These are phyloP conservation scores for Bothrops jararaca DNA, from an alignment of 2,113 vertebrate species.

Conservation along the genomic window DNA sequence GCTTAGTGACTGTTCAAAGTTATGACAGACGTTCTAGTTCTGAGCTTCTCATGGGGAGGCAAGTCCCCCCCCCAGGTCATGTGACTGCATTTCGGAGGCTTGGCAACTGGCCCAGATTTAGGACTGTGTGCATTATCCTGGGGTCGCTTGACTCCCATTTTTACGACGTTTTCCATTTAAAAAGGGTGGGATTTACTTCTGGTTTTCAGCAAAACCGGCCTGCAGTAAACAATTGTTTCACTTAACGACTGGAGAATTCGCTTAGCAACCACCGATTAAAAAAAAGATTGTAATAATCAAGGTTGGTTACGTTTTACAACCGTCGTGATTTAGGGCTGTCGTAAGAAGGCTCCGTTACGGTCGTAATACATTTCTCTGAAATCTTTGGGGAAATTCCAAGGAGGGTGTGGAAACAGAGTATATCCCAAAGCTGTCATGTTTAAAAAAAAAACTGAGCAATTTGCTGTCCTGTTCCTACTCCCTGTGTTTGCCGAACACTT, in stretches of 20 bases:
- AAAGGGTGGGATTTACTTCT: background rate
- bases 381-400: background rate
- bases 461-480: background rate
- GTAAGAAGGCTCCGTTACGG: background rate
- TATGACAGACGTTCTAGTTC: too few relatives aligned
- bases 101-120: too few relatives aligned
- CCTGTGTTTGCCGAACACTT: background rate
- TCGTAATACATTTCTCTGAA: background rate
- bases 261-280: too few relatives aligned
- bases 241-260: too few relatives aligned
- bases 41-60: too few relatives aligned
- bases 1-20: too few relatives aligned
- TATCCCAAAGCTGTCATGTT: background rate
- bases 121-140: too few relatives aligned
- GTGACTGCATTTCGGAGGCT: too few relatives aligned
- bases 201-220: background rate
- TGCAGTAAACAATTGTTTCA: too few relatives aligned
- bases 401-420: background rate
- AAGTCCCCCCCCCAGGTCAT: too few relatives aligned
- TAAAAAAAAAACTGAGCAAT: background rate
- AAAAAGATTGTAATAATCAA: background rate
- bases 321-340: background rate
- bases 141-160: too few relatives aligned
- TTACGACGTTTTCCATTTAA: rapidly evolving
- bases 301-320: too few relatives aligned